A percentile compares a stretch with the other conserved stretches of the same genome.
Evolutionary conservation across 53 echinoderm and acorn worm genomes (phyloP).

Genomic region (Henricia sp.): DNA sequence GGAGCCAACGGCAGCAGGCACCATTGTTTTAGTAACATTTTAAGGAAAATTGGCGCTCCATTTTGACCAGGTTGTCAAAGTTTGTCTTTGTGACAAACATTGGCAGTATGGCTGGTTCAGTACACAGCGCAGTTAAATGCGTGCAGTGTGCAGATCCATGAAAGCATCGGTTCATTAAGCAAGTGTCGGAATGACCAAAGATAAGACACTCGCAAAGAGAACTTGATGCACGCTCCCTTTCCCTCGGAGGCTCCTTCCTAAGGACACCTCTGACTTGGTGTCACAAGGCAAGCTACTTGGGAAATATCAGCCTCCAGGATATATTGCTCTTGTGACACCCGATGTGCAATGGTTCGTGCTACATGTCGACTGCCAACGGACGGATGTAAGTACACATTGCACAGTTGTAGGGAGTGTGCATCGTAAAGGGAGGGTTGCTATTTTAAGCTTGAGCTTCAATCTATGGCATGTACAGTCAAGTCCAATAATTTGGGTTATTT

Average conservation of each 20-base stretch:
- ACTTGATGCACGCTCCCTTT: slow-evolving; percentile 58
- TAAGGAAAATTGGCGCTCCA: neutral
- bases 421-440: slow-evolving; percentile 3
- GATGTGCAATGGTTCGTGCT: slow-evolving; percentile 55
- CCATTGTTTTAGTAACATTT: slow-evolving; percentile 20
- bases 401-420: slow-evolving; percentile 69
- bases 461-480: neutral
- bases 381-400: slow-evolving; percentile 64
- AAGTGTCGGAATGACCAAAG: slow-evolving; percentile 14
- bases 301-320: slow-evolving; percentile 70
- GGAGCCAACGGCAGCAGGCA: slow-evolving; percentile 7
- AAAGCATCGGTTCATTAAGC: neutral
- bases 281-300: slow-evolving; percentile 81
- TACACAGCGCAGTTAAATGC: neutral
- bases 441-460: neutral
- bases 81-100: slow-evolving; percentile 1
- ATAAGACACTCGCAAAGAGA: neutral
- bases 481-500: neutral
- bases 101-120: neutral
- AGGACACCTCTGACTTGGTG: slow-evolving; percentile 77
- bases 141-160: slow-evolving; percentile 9
- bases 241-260: slow-evolving; percentile 26
- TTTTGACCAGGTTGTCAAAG: neutral
- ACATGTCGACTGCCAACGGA: slow-evolving; percentile 37
- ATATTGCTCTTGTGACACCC: slow-evolving; percentile 61